phyloP scores from a whole-genome alignment of 2,113 vertebrate species.

The Triplophysa dalaica region DNA sequence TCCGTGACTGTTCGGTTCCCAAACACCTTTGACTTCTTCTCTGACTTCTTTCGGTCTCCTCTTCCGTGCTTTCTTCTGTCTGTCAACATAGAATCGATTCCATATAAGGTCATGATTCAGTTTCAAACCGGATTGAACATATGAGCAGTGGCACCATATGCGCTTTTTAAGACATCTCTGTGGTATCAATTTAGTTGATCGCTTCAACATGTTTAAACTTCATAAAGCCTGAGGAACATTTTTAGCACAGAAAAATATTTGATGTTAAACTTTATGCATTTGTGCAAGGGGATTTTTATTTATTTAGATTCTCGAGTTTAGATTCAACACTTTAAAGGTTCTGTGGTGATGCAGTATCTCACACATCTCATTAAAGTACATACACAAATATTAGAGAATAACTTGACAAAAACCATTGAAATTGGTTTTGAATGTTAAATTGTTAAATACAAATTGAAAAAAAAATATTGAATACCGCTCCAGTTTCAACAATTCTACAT shows the following conservation, averaged over 20 bases:
- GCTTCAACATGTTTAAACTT: neutral
- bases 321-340: too few relatives aligned
- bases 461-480: too few relatives aligned
- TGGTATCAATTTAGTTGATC: neutral
- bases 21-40: conserved; percentile 52
- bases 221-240: neutral
- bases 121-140: neutral
- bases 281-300: too few relatives aligned
- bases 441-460: too few relatives aligned
- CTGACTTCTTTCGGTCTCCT: conserved; percentile 48
- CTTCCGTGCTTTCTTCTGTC: conserved; percentile 55
- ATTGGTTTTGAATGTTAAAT: too few relatives aligned
- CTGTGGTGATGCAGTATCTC: too few relatives aligned
- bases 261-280: neutral
- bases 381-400: too few relatives aligned
- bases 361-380: too few relatives aligned
- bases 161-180: neutral
- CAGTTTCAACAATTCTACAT: too few relatives aligned
- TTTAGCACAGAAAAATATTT: neutral
- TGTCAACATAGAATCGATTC: conserved; percentile 38
- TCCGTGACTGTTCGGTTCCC: conserved; percentile 22
- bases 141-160: neutral
- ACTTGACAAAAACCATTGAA: too few relatives aligned
- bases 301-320: too few relatives aligned
- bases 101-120: neutral